A percentile compares a stretch with the other conserved stretches of the same genome.
Evolutionary conservation across 2,113 vertebrate species (phyloP).

Genomic region (Vicugna pacos): DNA sequence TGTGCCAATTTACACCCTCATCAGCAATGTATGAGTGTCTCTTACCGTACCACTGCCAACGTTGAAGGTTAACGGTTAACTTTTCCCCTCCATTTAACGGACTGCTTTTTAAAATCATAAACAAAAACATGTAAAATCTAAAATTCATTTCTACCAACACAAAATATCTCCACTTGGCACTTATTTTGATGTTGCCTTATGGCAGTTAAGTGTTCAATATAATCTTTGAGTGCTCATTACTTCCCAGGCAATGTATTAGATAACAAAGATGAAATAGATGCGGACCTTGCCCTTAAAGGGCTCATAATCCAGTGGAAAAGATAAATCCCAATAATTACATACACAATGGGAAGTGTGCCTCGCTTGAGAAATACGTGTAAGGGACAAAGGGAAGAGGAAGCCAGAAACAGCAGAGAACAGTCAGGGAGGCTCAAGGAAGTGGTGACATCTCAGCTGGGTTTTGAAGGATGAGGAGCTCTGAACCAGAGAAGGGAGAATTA

Average conservation of each 20-base stretch:
- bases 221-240: background rate
- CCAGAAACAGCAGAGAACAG: background rate
- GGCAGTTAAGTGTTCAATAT: background rate
- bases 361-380: background rate
- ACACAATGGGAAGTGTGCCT: background rate
- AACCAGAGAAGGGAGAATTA: background rate
- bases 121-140: constrained; percentile 31
- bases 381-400: background rate
- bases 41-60: background rate
- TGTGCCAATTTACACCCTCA: background rate
- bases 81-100: background rate
- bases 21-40: background rate
- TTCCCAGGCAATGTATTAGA: constrained; percentile 35
- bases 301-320: background rate
- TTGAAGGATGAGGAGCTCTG: background rate
- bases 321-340: background rate
- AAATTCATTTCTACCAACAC: constrained; percentile 7
- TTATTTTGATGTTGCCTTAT: background rate
- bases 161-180: background rate
- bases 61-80: background rate
- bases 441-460: background rate
- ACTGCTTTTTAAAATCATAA: constrained; percentile 29
- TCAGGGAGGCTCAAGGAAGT: background rate
- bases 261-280: background rate
- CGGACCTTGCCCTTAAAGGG: background rate